These are phyloP conservation scores for Antheraea assamensis DNA, from an alignment of 2,888 invertebrate genomes.

Conservation along the genomic window DNA sequence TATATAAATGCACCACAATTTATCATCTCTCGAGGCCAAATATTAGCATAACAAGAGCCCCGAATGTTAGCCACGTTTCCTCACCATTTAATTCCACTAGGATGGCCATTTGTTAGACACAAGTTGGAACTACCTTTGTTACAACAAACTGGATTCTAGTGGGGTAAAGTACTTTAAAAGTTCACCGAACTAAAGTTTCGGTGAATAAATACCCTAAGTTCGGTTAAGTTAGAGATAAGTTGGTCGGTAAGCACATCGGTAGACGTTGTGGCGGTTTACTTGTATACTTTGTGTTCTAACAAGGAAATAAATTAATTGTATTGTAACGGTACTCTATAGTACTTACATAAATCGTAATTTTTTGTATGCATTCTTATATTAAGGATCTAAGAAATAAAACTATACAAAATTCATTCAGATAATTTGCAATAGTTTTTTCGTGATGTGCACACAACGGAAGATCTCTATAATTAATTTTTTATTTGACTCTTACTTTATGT, in stretches of 20 bases:
- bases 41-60: constrained; percentile 60
- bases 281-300: constrained; percentile 28
- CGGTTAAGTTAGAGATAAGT: constrained; percentile 37
- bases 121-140: constrained; percentile 55
- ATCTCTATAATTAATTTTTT: no score
- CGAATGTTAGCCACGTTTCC: constrained; percentile 42
- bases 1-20: constrained; percentile 49
- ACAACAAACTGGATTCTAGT: constrained; percentile 46
- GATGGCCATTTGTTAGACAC: constrained; percentile 51
- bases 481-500: no score
- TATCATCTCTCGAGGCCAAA: constrained; percentile 49
- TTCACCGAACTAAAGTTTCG: constrained; percentile 46
- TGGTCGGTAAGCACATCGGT: constrained; percentile 41
- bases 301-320: background rate
- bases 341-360: no score
- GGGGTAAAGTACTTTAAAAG: constrained; percentile 52
- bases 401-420: no score
- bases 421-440: no score
- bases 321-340: background rate
- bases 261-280: constrained; percentile 41
- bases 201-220: constrained; percentile 53
- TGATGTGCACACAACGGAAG: no score
- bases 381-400: no score
- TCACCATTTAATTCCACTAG: constrained; percentile 48
- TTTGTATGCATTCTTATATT: no score